Evolutionary conservation across 2,113 vertebrate genomes (phyloP).

Genomic region (Spheniscus mendiculus): DNA sequence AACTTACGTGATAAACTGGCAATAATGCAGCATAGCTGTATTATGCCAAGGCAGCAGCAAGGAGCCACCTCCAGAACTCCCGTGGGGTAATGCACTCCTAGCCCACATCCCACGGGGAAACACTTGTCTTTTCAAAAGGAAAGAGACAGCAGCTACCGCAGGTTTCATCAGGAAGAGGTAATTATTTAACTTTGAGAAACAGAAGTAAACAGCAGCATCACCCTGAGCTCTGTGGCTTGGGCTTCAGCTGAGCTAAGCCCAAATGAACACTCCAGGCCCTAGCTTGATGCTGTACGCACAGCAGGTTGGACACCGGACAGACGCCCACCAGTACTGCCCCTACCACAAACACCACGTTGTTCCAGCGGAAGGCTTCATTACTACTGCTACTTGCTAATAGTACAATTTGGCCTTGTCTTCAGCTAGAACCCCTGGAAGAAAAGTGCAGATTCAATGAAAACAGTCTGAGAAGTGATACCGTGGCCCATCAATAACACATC

Average conservation of each 20-base stretch:
- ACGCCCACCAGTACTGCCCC: neutral
- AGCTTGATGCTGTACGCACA: fast-evolving
- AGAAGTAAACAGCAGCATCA: neutral
- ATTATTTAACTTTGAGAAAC: neutral
- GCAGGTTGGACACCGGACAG: neutral
- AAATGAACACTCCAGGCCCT: neutral
- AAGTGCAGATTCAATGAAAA: neutral
- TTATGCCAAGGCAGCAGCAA: neutral
- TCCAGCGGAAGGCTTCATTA: neutral
- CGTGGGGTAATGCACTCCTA: neutral
- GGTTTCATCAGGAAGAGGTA: neutral
- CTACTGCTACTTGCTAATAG: neutral
- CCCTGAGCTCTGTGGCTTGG: neutral
- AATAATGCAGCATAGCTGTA: neutral
- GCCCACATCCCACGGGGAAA: neutral
- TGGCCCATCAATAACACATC: neutral
- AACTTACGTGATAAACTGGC: fast-evolving
- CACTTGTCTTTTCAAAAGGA: neutral
- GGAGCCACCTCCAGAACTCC: neutral
- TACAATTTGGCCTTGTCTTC: neutral
- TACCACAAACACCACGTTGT: neutral
- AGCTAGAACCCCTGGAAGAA: neutral
- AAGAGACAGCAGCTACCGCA: neutral
- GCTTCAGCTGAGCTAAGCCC: neutral
- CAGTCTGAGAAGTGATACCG: neutral